These are phyloP conservation scores for Amblyopsis rosae DNA, from an alignment of 2,113 vertebrate genomes.

Conservation along the genomic window DNA sequence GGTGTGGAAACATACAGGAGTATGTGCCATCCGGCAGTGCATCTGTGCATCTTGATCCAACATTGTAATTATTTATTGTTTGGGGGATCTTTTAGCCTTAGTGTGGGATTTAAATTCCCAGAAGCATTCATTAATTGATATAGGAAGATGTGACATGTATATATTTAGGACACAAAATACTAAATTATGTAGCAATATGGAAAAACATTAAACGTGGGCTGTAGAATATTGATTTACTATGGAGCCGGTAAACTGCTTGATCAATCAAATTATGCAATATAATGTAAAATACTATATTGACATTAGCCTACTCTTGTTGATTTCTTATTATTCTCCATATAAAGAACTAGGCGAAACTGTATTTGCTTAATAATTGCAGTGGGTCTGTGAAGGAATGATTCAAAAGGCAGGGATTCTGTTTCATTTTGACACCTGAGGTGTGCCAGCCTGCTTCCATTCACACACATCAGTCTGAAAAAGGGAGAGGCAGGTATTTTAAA, in stretches of 20 bases:
- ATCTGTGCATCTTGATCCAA: too few species aligned
- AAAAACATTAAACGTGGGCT: background rate
- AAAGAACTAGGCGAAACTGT: conserved; percentile 58
- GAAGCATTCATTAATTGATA: too few species aligned
- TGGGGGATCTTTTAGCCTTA: too few species aligned
- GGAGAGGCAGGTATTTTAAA: conserved; percentile 20
- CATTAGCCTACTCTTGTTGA: conserved; percentile 30
- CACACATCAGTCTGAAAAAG: conserved; percentile 29
- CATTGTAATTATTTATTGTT: too few species aligned
- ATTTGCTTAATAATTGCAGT: conserved; percentile 71
- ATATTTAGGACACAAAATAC: too few species aligned
- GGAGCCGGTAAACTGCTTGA: conserved; percentile 44
- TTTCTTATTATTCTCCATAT: conserved; percentile 35
- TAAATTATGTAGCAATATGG: too few species aligned
- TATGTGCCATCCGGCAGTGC: too few species aligned
- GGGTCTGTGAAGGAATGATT: conserved; percentile 48
- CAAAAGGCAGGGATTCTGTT: conserved; percentile 60
- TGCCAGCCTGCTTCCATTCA: conserved; percentile 44
- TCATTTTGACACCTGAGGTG: conserved; percentile 53
- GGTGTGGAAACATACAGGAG: too few species aligned
- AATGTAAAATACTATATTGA: conserved; percentile 32
- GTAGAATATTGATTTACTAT: conserved; percentile 15
- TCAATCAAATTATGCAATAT: conserved; percentile 53
- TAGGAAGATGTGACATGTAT: too few species aligned
- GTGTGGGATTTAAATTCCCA: too few species aligned